Evolutionary conservation across 2,888 invertebrate species (phyloP), one percentile per base, ranked within the genome.

Genomic region (Trypoxylon attenuatum): DNA sequence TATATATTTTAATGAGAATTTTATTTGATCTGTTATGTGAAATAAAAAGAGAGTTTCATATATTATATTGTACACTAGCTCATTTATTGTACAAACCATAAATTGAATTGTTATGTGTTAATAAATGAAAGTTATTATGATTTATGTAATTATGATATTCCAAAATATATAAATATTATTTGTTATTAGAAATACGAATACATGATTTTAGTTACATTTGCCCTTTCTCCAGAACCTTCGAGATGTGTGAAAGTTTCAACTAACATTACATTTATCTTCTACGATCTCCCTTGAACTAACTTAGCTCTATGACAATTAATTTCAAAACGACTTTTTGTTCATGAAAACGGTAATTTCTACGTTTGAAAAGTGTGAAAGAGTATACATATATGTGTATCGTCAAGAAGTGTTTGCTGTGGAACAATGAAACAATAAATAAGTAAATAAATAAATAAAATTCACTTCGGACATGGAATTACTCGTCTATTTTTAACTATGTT

Each of bases 401-500:
- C n/a, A n/a, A n/a, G n/a, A n/a, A n/a, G n/a, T n/a, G n/a, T n/a
- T n/a, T n/a, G n/a, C n/a, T n/a, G n/a, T n/a, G n/a, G n/a, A n/a
- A n/a, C n/a, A n/a, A n/a, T n/a, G n/a, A n/a, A n/a, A n/a, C n/a
- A n/a, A n/a, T n/a, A n/a, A n/a, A n/a, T n/a, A n/a, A n/a, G n/a
- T n/a, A n/a, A n/a, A n/a, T n/a, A 15, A 49, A 13, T 33, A 33
- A 18, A 33, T 38, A 10, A 33, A 29, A 49, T 19, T 33, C 16
- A 54, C 59, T 23, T 8, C 21, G 8, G 0, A 16, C 60, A 27
- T 41, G 6, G 13, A 46, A 33, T 5, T 46, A 46, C 42, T 61
- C 43, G 39, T 41, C 45, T 62, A 54, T 58, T 50, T 67, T 52
- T 71, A 68, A 71, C 73, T 56, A 43, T 63, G 67, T 73, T 76